These are phyloP conservation scores for Achroia grisella DNA, from an alignment of 1,140 invertebrate species.

Conservation along the genomic window DNA sequence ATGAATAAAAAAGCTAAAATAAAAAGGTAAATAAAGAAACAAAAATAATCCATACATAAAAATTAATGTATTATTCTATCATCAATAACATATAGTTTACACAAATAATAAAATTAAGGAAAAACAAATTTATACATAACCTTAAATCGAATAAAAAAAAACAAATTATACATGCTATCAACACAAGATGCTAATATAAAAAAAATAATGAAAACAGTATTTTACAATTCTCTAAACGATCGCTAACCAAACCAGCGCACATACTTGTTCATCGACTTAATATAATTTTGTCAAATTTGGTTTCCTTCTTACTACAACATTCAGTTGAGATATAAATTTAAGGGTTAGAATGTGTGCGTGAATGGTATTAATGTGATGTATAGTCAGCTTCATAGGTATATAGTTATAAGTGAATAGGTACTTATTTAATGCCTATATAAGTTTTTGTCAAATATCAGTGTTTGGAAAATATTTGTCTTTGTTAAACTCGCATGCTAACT, in stretches of 20 bases:
- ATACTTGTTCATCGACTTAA: slow-evolving; percentile 34
- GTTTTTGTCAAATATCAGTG: no score
- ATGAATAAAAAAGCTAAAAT: slow-evolving; percentile 13
- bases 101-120: slow-evolving; percentile 69
- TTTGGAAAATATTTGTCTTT: no score
- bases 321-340: slow-evolving; percentile 28
- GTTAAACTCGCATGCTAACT: no score
- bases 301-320: slow-evolving; percentile 51
- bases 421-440: no score
- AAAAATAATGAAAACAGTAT: slow-evolving; percentile 38
- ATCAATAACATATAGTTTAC: slow-evolving; percentile 71
- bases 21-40: slow-evolving; percentile 44
- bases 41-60: slow-evolving; percentile 69
- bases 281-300: slow-evolving; percentile 55
- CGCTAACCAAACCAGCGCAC: slow-evolving; percentile 34
- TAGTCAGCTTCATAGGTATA: no score
- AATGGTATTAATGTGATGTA: no score
- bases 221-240: slow-evolving; percentile 59
- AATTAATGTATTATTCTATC: slow-evolving; percentile 69
- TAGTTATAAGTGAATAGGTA: no score
- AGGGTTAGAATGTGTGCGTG: slow-evolving; percentile 6
- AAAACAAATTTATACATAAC: slow-evolving; percentile 73
- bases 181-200: slow-evolving; percentile 62
- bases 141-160: slow-evolving; percentile 69
- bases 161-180: slow-evolving; percentile 70